These are phyloP conservation scores for Orbicella faveolata DNA, from an alignment of 64 coral and sea anemone genomes.

Conservation along the genomic window DNA sequence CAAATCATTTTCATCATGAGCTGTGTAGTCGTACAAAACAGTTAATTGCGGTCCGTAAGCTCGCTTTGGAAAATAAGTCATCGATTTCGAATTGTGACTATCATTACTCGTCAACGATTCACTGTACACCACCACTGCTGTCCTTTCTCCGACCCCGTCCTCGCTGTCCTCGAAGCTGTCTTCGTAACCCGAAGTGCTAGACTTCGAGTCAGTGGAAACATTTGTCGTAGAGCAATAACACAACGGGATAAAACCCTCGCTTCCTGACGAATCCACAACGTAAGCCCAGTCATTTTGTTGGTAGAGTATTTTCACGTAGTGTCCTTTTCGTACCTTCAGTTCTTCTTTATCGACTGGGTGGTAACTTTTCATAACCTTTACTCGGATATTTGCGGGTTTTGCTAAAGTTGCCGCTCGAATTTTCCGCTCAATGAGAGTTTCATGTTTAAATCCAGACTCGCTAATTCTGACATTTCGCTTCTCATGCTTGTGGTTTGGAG, in stretches of 20 bases:
- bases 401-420: constrained; percentile 55
- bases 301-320: constrained; percentile 80
- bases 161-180: constrained; percentile 71
- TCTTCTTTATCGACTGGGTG: constrained; percentile 76
- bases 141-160: constrained; percentile 22
- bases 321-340: constrained; percentile 73
- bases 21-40: constrained; percentile 82
- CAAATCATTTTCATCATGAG: constrained; percentile 79
- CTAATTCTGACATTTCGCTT: constrained; percentile 81
- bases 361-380: constrained; percentile 74
- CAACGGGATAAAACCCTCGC: constrained; percentile 80
- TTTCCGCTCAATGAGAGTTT: constrained; percentile 74
- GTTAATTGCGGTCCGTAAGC: constrained; percentile 81
- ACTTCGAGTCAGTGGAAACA: constrained; percentile 53
- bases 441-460: constrained; percentile 50
- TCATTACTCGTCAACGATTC: not conserved
- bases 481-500: constrained; percentile 46
- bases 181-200: constrained; percentile 75
- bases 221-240: constrained; percentile 71
- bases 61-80: constrained; percentile 86
- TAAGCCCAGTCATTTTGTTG: constrained; percentile 93
- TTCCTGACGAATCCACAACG: constrained; percentile 68
- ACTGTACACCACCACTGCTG: not conserved
- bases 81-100: constrained; percentile 18
- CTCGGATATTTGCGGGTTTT: constrained; percentile 89